Evolutionary conservation across 2,113 vertebrate genomes (phyloP), one percentile per base, ranked within the genome.

Genomic region (Trochalopteron elliotii): DNA sequence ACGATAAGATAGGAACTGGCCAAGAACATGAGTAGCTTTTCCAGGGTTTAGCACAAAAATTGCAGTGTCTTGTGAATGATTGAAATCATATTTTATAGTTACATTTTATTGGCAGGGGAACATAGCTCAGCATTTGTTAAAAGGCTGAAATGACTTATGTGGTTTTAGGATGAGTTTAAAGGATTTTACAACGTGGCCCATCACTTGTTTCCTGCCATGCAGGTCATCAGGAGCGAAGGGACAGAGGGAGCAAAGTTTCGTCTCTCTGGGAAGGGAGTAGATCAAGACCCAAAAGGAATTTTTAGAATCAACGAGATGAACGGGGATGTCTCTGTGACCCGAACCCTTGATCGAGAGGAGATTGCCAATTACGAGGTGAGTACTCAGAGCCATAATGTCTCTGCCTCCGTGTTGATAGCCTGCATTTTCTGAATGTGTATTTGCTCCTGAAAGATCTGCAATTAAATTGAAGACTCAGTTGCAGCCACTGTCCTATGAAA

Each of bases 221-320:
- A 99, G 99, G 98, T 99, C 70, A 98, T 99, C 82, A 98, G 98
- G 33, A 97, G 96, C 9, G 98, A 98, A 86, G 98, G 97, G 92
- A 94, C 97, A 6, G 97, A 98, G 47, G 98, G 98, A 94, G 98
- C 98, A 60, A 98, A 98, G 93, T 99, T 99, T 90, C 98, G 98
- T 31, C 98, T 99, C 97, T 98, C 97, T n/a, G 99, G 99, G 8
- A 99, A 97, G 33, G 99, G 99, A 50, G 98, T 99, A 17, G 99
- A 99, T 97, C 98, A 98, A 96, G 98, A 99, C 57, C 99, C 99
- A 18, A 99, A 97, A 96, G 99, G 98, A 84, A 97, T 98, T 89
- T 99, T 99, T 97, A 98, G 96, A 94, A 99, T 99, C 96, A 98
- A 99, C 94, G 98, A 98, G 65, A 97, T 98, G 93, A 99, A 96